phyloP scores from a whole-genome alignment of 2,113 vertebrate genomes.

The Prunella fulvescens region DNA sequence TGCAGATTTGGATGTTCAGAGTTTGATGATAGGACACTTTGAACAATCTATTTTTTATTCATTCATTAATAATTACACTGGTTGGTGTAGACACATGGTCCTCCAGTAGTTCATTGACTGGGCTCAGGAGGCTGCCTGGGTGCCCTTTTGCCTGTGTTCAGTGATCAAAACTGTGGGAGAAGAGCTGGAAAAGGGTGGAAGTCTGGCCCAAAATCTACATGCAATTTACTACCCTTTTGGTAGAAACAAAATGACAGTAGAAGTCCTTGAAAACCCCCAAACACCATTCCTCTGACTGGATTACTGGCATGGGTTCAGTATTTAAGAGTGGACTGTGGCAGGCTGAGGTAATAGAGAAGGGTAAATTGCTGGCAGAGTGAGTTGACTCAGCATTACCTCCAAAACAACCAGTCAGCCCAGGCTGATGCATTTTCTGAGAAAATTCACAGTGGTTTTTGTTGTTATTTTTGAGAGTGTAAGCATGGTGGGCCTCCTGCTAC shows the following conservation, averaged over 20 bases:
- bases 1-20: not conserved
- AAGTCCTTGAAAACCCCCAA: not conserved
- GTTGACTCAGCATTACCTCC: not conserved
- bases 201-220: not conserved
- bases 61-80: not conserved
- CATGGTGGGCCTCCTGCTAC: not conserved
- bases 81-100: not conserved
- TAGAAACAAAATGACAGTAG: not conserved
- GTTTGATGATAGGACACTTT: not conserved
- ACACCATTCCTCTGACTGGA: not conserved
- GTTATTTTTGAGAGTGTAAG: not conserved
- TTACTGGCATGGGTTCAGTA: accelerated
- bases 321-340: not conserved
- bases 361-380: not conserved
- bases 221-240: not conserved
- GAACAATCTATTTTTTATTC: not conserved
- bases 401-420: not conserved
- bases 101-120: not conserved
- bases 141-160: not conserved
- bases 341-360: not conserved
- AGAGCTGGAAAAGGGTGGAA: not conserved
- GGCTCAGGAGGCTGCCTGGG: not conserved
- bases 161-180: not conserved
- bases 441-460: not conserved
- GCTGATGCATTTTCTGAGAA: not conserved